phyloP scores from a whole-genome alignment of 2,888 invertebrate genomes.

The Chrysotoxum bicinctum region DNA sequence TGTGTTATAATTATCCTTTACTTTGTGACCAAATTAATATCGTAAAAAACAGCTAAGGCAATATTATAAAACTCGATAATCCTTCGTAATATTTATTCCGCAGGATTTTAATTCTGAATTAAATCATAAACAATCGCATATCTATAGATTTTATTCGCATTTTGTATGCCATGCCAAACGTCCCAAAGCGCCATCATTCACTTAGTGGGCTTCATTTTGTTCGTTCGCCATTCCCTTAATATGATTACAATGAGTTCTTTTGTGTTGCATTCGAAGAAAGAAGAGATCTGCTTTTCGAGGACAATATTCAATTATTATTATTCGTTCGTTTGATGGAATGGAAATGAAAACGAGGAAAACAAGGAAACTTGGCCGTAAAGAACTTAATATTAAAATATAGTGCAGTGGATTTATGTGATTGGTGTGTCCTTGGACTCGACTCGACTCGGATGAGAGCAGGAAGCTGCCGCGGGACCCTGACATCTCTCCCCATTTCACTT shows the following conservation, averaged over 20 bases:
- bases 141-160: not conserved
- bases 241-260: conserved; percentile 48
- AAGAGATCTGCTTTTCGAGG: conserved; percentile 27
- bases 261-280: conserved; percentile 29
- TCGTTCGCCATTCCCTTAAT: conserved; percentile 27
- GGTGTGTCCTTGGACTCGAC: conserved; percentile 54
- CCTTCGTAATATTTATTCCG: not conserved
- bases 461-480: conserved; percentile 50
- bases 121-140: not conserved
- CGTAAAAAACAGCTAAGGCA: no score
- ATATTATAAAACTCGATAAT: not conserved
- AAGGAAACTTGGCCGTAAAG: conserved; percentile 41
- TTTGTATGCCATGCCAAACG: conserved; percentile 29
- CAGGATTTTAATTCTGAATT: not conserved
- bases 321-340: conserved; percentile 46
- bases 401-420: conserved; percentile 57
- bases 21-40: no score
- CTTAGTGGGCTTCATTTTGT: conserved; percentile 42
- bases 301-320: conserved; percentile 53
- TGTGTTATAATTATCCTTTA: no score
- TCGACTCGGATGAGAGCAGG: conserved; percentile 24
- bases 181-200: conserved; percentile 32
- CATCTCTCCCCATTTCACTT: conserved; percentile 34
- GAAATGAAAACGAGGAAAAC: conserved; percentile 35
- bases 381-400: conserved; percentile 35